Conservation (phyloP, 2,113 vertebrate species). For the Pimephales promelas region DNA sequence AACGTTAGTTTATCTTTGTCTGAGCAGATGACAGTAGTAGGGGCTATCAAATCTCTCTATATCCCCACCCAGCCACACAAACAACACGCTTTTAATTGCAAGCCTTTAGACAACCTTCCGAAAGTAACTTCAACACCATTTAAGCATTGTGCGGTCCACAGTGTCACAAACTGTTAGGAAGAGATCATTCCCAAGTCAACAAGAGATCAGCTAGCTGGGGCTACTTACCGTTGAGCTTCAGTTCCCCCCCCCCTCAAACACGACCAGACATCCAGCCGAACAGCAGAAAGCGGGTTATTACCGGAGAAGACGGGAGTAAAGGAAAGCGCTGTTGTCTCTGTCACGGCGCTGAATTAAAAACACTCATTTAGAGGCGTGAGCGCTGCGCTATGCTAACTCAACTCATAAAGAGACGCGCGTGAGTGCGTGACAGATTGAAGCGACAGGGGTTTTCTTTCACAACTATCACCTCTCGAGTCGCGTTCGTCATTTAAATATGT, state of each 20-base stretch:
- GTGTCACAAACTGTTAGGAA: background rate
- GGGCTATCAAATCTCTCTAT: background rate
- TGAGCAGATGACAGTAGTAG: constrained; percentile 1
- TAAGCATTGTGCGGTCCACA: background rate
- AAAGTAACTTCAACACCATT: background rate
- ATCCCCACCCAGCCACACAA: constrained; percentile 24
- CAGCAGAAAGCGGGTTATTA: background rate
- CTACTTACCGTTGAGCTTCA: constrained; percentile 44
- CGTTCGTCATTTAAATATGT: constrained; percentile 31
- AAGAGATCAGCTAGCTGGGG: constrained; percentile 30
- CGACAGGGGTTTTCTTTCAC: constrained; percentile 47
- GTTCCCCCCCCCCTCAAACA: background rate
- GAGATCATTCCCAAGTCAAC: background rate
- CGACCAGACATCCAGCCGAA: constrained; percentile 21
- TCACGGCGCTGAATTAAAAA: constrained; percentile 27
- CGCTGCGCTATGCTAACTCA: constrained; percentile 53
- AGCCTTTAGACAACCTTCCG: background rate
- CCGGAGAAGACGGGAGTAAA: background rate
- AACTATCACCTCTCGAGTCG: background rate
- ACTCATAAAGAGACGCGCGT: constrained; percentile 50
- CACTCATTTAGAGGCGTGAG: constrained; percentile 41
- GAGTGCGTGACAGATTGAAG: constrained; percentile 25
- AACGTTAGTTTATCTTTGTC: constrained; percentile 12
- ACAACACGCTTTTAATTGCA: background rate
- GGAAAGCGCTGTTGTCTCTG: background rate